Percentiles rank a stretch among this genome's conserved stretches.
These are phyloP conservation scores for Iguana delicatissima DNA, from an alignment of 2,797 vertebrate genomes.

Conservation along the genomic window DNA sequence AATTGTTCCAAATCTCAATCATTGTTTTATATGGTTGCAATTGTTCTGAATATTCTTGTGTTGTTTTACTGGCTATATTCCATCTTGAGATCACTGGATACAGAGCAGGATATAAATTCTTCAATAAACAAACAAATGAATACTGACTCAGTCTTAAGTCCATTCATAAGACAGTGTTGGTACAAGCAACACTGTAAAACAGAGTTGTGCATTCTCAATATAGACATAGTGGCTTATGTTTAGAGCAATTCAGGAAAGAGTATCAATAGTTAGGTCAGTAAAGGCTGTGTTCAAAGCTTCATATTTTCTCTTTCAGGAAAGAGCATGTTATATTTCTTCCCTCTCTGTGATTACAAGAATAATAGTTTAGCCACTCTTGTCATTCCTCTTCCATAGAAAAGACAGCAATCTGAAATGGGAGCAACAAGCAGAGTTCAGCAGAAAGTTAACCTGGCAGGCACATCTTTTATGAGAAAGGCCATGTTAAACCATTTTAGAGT, in stretches of 20 bases:
- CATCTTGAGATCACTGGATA: too few relatives aligned
- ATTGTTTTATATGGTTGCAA: too few relatives aligned
- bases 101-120: too few relatives aligned
- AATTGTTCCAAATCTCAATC: too few relatives aligned
- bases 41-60: too few relatives aligned
- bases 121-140: neutral
- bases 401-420: neutral
- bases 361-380: neutral
- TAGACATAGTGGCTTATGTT: neutral
- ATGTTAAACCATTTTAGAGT: constrained; percentile 36
- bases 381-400: neutral
- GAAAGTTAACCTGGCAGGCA: neutral
- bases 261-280: neutral
- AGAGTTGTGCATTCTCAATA: neutral
- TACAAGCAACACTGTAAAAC: neutral
- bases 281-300: neutral
- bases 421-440: neutral
- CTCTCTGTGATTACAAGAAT: neutral
- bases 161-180: neutral
- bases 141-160: neutral
- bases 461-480: neutral
- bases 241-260: neutral
- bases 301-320: neutral
- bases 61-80: too few relatives aligned
- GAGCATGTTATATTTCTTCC: neutral